Base-by-base conservation (phyloP, 1,140 invertebrate species). In the Neuroterus valhalla region DNA sequence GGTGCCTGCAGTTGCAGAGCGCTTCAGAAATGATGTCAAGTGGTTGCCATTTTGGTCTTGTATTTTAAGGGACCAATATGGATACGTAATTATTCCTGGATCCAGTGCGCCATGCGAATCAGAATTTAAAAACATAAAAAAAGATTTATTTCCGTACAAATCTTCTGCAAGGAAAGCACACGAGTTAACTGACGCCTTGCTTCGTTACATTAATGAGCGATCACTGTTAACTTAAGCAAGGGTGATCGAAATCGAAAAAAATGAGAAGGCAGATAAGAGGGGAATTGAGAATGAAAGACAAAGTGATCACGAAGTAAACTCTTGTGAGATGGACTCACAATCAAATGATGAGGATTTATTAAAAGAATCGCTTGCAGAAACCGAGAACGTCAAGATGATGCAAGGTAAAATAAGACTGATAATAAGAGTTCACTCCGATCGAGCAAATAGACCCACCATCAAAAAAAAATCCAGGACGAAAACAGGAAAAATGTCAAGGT, bases 1-100 rank as follows among this genome's bases (percentile, higher is more conserved):
- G 19, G 48, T 21, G n/a, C n/a, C 48, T 6, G 48, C 17, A 1
- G n/a, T 50, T 11, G 19, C 21, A 1, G 11, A 17, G 10, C 15
- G n/a, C 3, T 4, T 50, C 0, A 50, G 19, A 50, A 4, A 21
- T 19, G 48, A 71, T 21, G n/a, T 75, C 14, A 8, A 26, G 3
- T 71, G 26, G 55, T 45, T 75, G 3, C 74, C 55, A 3, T 23
- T 71, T 31, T 75, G 68, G 74, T 75, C 74, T 10, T 68, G 69
- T 14, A 52, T 67, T 12, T 38, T 17, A 3, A 52, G 74, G 14
- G 46, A 75, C 17, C 23, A 17, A 46, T 75, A 31, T 19, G 69
- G 69, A 0, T 75, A 67, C 17, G 74, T 69, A 2, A 43, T 46
- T 6, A 66, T 71, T 21, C 74, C 69, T 12, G 74, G 69, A 10